phyloP scores from a whole-genome alignment of 2,113 vertebrate species.

The Chaetorhynchus papuensis region DNA sequence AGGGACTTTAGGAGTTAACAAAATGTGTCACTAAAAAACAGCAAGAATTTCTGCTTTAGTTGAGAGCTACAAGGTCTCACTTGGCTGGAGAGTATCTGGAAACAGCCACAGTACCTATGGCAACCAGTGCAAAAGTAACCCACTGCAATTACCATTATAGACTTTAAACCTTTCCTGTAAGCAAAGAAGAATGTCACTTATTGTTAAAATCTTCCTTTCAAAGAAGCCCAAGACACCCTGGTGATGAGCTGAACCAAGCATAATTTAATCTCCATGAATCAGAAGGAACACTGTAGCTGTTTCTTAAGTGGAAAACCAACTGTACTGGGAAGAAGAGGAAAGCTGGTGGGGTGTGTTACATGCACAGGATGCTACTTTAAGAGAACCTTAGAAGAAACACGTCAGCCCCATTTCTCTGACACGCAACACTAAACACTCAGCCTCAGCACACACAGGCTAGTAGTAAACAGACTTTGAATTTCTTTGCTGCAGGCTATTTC shows the following conservation, averaged over 20 bases:
- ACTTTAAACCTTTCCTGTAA: background rate
- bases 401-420: background rate
- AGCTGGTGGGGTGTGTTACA: background rate
- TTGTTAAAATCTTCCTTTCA: background rate
- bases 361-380: background rate
- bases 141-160: background rate
- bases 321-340: background rate
- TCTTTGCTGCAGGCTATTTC: conserved; percentile 20
- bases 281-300: background rate
- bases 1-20: background rate
- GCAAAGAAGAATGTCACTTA: background rate
- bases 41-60: background rate
- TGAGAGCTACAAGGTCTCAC: background rate
- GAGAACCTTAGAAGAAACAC: background rate
- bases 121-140: background rate
- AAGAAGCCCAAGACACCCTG: background rate
- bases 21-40: background rate
- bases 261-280: background rate
- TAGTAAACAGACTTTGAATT: conserved; percentile 2
- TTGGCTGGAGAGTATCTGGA: background rate
- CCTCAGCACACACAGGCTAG: background rate
- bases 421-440: background rate
- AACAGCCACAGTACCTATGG: conserved; percentile 15
- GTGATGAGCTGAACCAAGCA: background rate
- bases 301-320: background rate